Evolutionary conservation across 2,113 vertebrate species (phyloP).

Genomic region (Sapajus apella): DNA sequence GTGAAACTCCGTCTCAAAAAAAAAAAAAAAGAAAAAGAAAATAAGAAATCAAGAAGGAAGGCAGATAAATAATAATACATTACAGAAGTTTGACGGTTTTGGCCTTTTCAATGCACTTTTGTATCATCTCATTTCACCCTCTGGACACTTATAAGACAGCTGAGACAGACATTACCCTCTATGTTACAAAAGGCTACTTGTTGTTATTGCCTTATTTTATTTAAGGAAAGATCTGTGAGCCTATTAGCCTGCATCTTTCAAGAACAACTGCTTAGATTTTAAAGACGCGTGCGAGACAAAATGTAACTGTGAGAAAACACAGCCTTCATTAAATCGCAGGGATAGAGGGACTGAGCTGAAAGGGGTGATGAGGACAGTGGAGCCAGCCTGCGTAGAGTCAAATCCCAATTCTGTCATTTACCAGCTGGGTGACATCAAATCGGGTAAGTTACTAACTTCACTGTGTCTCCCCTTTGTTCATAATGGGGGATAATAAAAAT

Average conservation of each 20-base stretch:
- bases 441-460: not conserved
- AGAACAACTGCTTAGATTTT: slow-evolving; percentile 28
- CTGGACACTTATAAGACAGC: not conserved
- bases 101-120: slow-evolving; percentile 6
- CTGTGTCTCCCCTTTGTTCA: not conserved
- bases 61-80: not conserved
- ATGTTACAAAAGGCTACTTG: not conserved
- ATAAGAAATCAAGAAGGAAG: not conserved
- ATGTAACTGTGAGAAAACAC: slow-evolving; percentile 29
- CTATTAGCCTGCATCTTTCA: slow-evolving; percentile 7
- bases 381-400: too few species aligned
- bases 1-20: too few species aligned
- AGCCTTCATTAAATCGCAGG: not conserved
- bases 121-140: not conserved
- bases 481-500: not conserved
- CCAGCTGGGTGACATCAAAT: not conserved
- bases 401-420: not conserved
- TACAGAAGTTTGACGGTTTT: not conserved
- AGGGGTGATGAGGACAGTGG: not conserved
- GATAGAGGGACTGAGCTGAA: not conserved
- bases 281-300: slow-evolving; percentile 41
- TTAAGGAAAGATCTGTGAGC: not conserved
- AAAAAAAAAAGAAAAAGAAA: not conserved
- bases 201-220: not conserved
- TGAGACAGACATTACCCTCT: not conserved